phyloP scores from a whole-genome alignment of 2,888 invertebrate species.

The Hypomecis atomaria region DNA sequence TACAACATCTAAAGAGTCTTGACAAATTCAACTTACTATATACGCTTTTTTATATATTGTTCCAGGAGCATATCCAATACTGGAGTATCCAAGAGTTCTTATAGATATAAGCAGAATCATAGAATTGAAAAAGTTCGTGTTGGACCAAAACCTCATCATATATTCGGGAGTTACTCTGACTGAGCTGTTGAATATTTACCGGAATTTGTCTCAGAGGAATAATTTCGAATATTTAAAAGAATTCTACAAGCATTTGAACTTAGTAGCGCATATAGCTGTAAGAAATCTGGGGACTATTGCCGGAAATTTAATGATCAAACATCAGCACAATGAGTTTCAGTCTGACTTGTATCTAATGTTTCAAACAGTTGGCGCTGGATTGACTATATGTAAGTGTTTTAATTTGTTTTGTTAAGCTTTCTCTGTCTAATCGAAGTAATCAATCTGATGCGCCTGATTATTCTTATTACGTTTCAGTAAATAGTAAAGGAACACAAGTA shows the following conservation, averaged over 20 bases:
- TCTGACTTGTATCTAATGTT: conserved; percentile 87
- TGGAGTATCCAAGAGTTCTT: conserved; percentile 69
- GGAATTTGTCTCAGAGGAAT: conserved; percentile 51
- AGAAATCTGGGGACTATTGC: conserved; percentile 88
- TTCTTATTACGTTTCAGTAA: conserved; percentile 42
- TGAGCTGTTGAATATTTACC: conserved; percentile 76
- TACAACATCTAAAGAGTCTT: not conserved
- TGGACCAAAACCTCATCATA: conserved; percentile 75
- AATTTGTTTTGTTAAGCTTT: too few species aligned
- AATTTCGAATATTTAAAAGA: conserved; percentile 84
- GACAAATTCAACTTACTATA: not conserved
- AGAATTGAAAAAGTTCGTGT: conserved; percentile 76
- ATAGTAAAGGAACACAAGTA: conserved; percentile 35
- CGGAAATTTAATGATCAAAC: conserved; percentile 89
- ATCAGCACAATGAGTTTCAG: conserved; percentile 86
- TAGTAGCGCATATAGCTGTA: conserved; percentile 88
- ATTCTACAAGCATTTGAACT: conserved; percentile 85
- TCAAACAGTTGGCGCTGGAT: conserved; percentile 57
- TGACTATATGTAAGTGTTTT: conserved; percentile 56
- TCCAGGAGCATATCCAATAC: conserved; percentile 69
- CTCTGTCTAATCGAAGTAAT: too few species aligned
- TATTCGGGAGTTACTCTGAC: conserved; percentile 85
- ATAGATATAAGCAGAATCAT: conserved; percentile 85
- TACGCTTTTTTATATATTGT: conserved; percentile 15
- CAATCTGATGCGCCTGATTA: too few species aligned